Conservation (phyloP, 2,113 vertebrate genomes). For the Lagopus muta region DNA sequence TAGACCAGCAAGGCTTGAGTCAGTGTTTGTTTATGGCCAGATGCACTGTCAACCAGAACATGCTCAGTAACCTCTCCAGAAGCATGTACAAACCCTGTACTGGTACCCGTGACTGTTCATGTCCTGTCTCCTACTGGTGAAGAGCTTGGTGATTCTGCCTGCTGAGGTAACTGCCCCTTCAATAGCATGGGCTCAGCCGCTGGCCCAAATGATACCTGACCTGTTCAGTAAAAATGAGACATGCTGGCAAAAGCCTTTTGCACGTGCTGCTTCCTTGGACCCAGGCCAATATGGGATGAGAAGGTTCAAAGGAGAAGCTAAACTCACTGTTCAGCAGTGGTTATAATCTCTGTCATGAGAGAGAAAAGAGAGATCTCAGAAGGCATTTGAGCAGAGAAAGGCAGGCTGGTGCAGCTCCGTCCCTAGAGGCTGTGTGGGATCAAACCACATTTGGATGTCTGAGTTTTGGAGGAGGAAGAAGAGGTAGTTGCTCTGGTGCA, state of each 20-base stretch:
- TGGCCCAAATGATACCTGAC: accelerated
- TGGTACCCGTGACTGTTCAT: background rate
- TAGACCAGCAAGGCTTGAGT: background rate
- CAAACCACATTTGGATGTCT: background rate
- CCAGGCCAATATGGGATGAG: background rate
- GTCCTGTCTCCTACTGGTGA: background rate
- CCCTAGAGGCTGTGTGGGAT: background rate
- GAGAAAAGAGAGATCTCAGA: background rate
- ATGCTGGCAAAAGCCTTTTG: background rate
- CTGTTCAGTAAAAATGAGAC: background rate
- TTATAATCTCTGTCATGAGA: background rate
- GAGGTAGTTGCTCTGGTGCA: background rate
- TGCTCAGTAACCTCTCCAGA: background rate
- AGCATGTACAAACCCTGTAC: background rate
- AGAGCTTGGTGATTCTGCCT: background rate
- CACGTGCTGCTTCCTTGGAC: background rate
- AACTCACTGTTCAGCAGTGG: background rate
- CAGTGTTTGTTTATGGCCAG: constrained; percentile 1
- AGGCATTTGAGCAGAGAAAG: background rate
- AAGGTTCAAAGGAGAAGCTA: constrained; percentile 3
- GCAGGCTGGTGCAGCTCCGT: background rate
- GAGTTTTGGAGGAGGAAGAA: background rate
- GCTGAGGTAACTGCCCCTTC: background rate
- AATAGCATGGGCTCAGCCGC: background rate
- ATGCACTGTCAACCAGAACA: background rate